A percentile compares a stretch with the other conserved stretches of the same genome.
phyloP scores from a whole-genome alignment of 1,140 invertebrate species.

The Drosophila neocordata region DNA sequence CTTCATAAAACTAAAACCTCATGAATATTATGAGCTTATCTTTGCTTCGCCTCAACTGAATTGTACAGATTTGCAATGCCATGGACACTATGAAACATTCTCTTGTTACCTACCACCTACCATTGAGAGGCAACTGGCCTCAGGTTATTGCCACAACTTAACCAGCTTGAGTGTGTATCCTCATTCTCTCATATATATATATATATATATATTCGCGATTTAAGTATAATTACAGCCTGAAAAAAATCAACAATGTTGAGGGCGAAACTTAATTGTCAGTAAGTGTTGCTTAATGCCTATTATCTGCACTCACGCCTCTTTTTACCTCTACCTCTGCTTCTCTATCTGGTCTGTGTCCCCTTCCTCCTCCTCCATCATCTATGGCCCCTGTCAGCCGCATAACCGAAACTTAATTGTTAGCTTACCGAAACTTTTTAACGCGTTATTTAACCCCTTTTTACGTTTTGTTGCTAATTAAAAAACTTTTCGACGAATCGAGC shows the following conservation, averaged over 20 bases:
- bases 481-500: constrained; percentile 58
- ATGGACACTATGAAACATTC: constrained; percentile 6
- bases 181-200: constrained; percentile 50
- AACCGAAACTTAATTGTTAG: constrained; percentile 79
- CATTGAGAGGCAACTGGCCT: constrained; percentile 30
- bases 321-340: not conserved
- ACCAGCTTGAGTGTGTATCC: constrained; percentile 40
- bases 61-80: constrained; percentile 55
- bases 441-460: constrained; percentile 79
- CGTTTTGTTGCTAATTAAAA: constrained; percentile 82
- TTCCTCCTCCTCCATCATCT: not conserved
- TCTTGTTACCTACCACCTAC: not conserved
- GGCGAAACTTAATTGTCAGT: constrained; percentile 76
- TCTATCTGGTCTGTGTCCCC: not conserved
- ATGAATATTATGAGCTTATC: constrained; percentile 74
- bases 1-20: constrained; percentile 74
- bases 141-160: constrained; percentile 65
- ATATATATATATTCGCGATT: constrained; percentile 53
- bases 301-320: constrained; percentile 57
- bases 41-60: constrained; percentile 36
- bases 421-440: constrained; percentile 77
- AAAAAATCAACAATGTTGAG: constrained; percentile 73
- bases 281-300: constrained; percentile 79
- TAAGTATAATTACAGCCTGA: constrained; percentile 78
- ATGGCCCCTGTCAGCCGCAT: constrained; percentile 54